Conservation (phyloP, 2,888 invertebrate species). For the Eledona agricola region DNA sequence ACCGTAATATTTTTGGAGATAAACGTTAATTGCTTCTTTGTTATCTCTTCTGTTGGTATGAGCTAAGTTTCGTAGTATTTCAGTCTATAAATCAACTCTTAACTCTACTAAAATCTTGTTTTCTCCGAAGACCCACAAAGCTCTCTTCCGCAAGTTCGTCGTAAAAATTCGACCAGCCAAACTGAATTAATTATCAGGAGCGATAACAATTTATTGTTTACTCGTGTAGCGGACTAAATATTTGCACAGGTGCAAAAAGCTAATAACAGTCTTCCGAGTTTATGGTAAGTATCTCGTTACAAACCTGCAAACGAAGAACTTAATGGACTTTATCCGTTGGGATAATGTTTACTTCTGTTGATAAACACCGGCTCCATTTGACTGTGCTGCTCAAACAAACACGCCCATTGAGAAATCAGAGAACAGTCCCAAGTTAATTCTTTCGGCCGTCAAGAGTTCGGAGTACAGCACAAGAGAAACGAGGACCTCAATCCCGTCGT, state of each 20-base stretch:
- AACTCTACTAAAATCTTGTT: constrained; percentile 22
- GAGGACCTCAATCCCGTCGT: too few species aligned
- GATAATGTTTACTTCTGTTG: constrained; percentile 21
- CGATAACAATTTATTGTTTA: constrained; percentile 26
- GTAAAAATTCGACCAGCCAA: too few species aligned
- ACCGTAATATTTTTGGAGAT: too few species aligned
- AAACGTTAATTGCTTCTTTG: too few species aligned
- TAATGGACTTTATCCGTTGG: constrained; percentile 23
- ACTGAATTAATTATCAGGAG: constrained; percentile 26
- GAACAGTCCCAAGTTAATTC: background rate
- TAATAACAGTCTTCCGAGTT: constrained; percentile 12
- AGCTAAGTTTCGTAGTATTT: constrained; percentile 21
- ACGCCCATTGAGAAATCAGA: constrained; percentile 10
- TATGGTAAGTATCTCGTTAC: constrained; percentile 29
- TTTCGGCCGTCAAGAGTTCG: too few species aligned
- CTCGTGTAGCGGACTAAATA: constrained; percentile 11
- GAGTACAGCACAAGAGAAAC: too few species aligned
- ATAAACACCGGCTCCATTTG: constrained; percentile 23
- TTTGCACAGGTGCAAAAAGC: constrained; percentile 24
- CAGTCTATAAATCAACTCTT: constrained; percentile 26
- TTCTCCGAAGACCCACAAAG: constrained; percentile 20
- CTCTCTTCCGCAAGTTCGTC: too few species aligned
- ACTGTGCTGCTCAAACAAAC: constrained; percentile 11
- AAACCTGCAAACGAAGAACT: constrained; percentile 18
- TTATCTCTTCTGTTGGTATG: too few species aligned